Evolutionary conservation across 2,113 vertebrate species (phyloP).

Genomic region (Centropus unirufus): DNA sequence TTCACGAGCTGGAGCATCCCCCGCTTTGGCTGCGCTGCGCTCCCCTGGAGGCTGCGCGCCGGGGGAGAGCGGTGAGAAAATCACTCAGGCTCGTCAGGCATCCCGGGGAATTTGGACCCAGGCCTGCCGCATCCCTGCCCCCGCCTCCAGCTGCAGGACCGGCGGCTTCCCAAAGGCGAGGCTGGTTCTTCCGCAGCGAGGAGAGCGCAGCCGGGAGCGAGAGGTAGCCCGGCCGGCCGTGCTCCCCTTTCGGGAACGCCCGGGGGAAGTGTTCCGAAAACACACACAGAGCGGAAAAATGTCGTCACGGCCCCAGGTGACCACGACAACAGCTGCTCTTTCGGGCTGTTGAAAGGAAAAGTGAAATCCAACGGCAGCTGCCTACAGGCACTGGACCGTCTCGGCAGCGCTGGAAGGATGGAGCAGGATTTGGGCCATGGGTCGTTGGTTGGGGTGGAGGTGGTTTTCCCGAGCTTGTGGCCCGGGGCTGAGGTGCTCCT

Average conservation of each 20-base stretch:
- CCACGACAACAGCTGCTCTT: background rate
- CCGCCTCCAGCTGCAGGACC: background rate
- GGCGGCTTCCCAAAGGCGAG: background rate
- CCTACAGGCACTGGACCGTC: background rate
- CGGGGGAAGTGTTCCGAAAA: background rate
- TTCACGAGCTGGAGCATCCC: background rate
- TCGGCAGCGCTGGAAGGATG: background rate
- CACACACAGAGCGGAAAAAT: background rate
- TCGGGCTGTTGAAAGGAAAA: background rate
- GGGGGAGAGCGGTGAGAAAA: background rate
- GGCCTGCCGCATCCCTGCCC: background rate
- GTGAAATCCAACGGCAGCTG: background rate
- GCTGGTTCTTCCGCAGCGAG: background rate
- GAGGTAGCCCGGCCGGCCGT: background rate
- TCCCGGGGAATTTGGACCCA: background rate
- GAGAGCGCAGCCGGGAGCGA: background rate
- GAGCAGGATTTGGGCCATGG: background rate
- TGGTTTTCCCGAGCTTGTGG: background rate
- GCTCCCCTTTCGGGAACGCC: background rate
- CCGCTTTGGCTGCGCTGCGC: background rate
- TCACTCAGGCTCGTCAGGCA: background rate
- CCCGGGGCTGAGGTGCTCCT: background rate
- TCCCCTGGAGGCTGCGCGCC: background rate
- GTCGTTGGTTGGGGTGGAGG: background rate
- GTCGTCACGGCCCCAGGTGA: background rate